phyloP scores from a whole-genome alignment of 2,797 vertebrate genomes.

The Dicrostonyx torquatus region DNA sequence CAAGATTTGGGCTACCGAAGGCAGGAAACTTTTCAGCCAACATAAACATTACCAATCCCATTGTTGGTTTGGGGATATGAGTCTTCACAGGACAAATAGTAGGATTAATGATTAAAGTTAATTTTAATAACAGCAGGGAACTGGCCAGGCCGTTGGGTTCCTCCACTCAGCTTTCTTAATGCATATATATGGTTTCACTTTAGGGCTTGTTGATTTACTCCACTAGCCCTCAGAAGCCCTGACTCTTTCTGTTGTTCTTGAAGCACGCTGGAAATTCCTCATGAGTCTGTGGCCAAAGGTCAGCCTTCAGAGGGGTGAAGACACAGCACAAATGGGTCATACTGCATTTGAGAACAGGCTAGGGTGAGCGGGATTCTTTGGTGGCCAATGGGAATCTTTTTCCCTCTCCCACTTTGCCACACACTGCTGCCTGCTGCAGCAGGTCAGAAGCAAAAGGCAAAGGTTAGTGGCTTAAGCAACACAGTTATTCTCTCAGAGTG shows the following conservation, averaged over 20 bases:
- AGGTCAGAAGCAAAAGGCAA: background rate
- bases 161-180: conserved; percentile 63
- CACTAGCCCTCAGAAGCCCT: conserved; percentile 61
- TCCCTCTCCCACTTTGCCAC: background rate
- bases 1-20: background rate
- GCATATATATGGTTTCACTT: conserved; percentile 72
- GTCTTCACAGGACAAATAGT: conserved; percentile 26
- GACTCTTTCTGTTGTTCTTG: conserved; percentile 58
- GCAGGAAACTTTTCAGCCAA: background rate
- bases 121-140: conserved; percentile 76
- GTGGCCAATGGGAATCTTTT: background rate
- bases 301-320: background rate
- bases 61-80: background rate
- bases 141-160: background rate
- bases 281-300: background rate
- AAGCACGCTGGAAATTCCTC: conserved; percentile 58
- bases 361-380: background rate
- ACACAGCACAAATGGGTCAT: background rate
- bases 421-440: background rate
- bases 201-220: conserved; percentile 65
- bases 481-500: conserved; percentile 9
- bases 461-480: background rate
- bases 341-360: background rate
- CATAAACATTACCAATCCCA: background rate
- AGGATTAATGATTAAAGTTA: conserved; percentile 29